A percentile compares a stretch with the other conserved stretches of the same genome.
These are phyloP conservation scores for Zaprionus lachaisei DNA, from an alignment of 1,140 invertebrate genomes.

Conservation along the genomic window DNA sequence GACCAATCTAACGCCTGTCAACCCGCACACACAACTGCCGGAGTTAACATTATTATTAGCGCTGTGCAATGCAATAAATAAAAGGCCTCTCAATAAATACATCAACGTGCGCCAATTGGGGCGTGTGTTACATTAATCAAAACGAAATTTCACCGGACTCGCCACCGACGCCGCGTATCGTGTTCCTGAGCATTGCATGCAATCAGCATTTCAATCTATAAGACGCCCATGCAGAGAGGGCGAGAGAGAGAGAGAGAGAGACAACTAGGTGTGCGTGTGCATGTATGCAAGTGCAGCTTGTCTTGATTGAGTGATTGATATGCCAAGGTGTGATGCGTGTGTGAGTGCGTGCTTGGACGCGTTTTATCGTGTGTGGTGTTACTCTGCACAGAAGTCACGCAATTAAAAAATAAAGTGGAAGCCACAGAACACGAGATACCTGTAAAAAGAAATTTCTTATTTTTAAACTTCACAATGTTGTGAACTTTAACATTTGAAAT, in stretches of 20 bases:
- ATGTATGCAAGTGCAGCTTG: constrained; percentile 14
- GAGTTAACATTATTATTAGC: constrained; percentile 49
- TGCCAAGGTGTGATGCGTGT: constrained; percentile 37
- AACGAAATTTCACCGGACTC: constrained; percentile 53
- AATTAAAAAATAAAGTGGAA: background rate
- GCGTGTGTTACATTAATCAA: constrained; percentile 67
- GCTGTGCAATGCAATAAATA: constrained; percentile 52
- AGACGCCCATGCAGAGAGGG: constrained; percentile 37
- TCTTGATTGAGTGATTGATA: constrained; percentile 53
- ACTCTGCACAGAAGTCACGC: constrained; percentile 12
- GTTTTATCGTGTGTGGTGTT: background rate
- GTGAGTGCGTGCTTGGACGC: constrained; percentile 14
- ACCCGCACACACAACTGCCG: constrained; percentile 26
- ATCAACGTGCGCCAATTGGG: constrained; percentile 57
- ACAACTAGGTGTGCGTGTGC: background rate
- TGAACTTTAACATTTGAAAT: background rate
- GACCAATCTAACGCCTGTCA: constrained; percentile 25
- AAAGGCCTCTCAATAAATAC: constrained; percentile 56
- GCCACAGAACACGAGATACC: background rate
- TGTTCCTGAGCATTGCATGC: constrained; percentile 29
- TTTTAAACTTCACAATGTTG: background rate
- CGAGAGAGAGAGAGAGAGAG: constrained; percentile 2
- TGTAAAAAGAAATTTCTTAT: background rate
- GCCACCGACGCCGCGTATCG: constrained; percentile 9
- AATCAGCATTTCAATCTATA: constrained; percentile 43